phyloP scores from a whole-genome alignment of 2,888 invertebrate species.

The Diadegma fenestrale region DNA sequence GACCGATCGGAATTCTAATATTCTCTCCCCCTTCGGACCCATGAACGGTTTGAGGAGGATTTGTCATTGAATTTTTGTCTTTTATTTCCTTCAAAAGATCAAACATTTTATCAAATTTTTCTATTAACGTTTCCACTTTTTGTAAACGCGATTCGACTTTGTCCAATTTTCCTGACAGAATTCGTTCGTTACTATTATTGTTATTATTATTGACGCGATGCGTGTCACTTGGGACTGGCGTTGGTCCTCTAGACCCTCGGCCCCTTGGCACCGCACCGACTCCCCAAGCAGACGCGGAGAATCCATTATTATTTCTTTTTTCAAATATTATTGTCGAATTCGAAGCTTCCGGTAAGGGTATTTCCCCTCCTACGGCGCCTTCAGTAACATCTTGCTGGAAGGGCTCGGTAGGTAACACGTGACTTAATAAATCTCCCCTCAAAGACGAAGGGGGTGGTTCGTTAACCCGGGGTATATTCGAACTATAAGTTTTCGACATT shows the following conservation, averaged over 20 bases:
- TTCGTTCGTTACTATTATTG: not conserved
- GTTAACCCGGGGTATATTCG: not conserved
- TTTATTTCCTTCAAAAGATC: not conserved
- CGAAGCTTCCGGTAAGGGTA: no score
- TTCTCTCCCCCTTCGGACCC: conserved; percentile 6
- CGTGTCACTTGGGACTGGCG: not conserved
- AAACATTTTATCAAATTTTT: not conserved
- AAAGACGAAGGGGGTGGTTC: not conserved
- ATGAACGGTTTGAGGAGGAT: not conserved
- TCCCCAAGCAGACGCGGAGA: not conserved
- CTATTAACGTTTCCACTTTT: not conserved
- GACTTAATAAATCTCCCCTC: not conserved
- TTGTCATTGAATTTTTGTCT: not conserved
- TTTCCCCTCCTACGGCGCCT: not conserved
- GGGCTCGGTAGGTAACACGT: not conserved
- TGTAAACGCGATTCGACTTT: not conserved
- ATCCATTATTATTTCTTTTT: not conserved
- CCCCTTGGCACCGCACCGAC: not conserved
- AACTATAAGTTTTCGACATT: not conserved
- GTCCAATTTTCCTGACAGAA: not conserved
- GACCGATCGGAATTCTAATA: not conserved
- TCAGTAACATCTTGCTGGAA: not conserved
- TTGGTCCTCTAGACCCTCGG: conserved; percentile 8
- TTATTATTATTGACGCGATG: not conserved
- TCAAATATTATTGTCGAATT: no score